Evolutionary conservation across 1,140 invertebrate genomes (phyloP), one percentile per base, ranked within the genome.

Genomic region (Calephelis virginiensis): DNA sequence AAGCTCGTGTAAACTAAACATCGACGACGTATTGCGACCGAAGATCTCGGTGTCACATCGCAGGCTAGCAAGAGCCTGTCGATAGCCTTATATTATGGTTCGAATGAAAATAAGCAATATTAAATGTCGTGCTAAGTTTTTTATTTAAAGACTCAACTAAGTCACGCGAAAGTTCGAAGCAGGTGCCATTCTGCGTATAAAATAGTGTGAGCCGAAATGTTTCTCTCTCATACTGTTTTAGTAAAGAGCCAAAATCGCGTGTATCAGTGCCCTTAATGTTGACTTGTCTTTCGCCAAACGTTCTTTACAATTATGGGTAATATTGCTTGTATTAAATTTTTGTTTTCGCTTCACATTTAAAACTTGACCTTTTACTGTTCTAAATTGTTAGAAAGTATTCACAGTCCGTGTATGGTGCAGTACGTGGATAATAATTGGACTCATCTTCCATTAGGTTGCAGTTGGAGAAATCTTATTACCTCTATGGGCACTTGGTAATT

Each of bases 351-450:
- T 28, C 50, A 53, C n/a, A 11, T 53, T 53, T 11, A 53, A 53
- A 53, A 17, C 50, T 53, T 28, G 50, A 53, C 50, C 50, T 17
- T 28, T 17, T 56, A 37, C 50, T 28, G 17, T 56, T 56, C 14
- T 56, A 56, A 56, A 37, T 50, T 9, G 13, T 56, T 56, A 28
- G 9, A 28, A 50, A 50, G 17, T 37, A 17, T 56, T 17, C 14
- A 50, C 49, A 50, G 49, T 56, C 8, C 6, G 8, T 8, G 50
- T 56, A 56, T 28, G 9, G 8, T 28, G 49, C 49, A 53, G 14
- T 53, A 28, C 28, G 50, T 56, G 50, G 14, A 28, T 37, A 28
- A 43, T 43, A 7, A 43, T 43, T 43, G 40, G 40, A 43, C 40
- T 43, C 40, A 43, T 43, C 6, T 43, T 43, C 40, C 40, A 43